phyloP scores from a whole-genome alignment of 2,797 vertebrate species.

The Petrocephalus sullivani region DNA sequence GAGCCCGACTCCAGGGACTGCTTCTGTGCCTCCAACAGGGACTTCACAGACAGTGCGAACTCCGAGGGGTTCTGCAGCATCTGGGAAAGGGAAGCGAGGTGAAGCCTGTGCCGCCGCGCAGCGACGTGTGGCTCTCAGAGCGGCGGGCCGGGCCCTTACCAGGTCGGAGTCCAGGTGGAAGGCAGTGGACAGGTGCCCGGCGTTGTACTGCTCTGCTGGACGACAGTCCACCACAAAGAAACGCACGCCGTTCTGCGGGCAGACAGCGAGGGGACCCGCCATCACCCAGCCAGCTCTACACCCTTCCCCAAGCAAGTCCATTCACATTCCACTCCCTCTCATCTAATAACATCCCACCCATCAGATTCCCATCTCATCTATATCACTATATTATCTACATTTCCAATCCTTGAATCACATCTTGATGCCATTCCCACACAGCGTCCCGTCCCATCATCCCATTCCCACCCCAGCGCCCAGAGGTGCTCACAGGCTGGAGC shows the following conservation, averaged over 20 bases:
- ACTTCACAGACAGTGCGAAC: slow-evolving; percentile 93
- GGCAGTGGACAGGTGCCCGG: slow-evolving; percentile 92
- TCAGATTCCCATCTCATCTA: background rate
- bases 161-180: slow-evolving; percentile 98
- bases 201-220: slow-evolving; percentile 96
- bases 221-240: slow-evolving; percentile 98
- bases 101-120: too few species aligned
- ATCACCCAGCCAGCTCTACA: background rate
- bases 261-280: background rate
- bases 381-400: background rate
- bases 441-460: background rate
- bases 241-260: slow-evolving; percentile 83
- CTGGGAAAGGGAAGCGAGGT: slow-evolving; percentile 49
- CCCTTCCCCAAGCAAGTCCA: background rate
- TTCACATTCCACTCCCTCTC: background rate
- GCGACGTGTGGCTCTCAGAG: background rate
- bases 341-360: background rate
- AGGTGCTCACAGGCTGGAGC: slow-evolving; percentile 73
- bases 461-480: background rate
- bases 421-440: background rate
- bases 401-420: background rate
- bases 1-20: slow-evolving; percentile 94
- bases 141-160: slow-evolving; percentile 58
- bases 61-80: slow-evolving; percentile 98
- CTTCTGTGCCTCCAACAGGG: slow-evolving; percentile 95